Conservation (phyloP, 1,140 invertebrate species). For the Lordiphosa clarofinis region DNA sequence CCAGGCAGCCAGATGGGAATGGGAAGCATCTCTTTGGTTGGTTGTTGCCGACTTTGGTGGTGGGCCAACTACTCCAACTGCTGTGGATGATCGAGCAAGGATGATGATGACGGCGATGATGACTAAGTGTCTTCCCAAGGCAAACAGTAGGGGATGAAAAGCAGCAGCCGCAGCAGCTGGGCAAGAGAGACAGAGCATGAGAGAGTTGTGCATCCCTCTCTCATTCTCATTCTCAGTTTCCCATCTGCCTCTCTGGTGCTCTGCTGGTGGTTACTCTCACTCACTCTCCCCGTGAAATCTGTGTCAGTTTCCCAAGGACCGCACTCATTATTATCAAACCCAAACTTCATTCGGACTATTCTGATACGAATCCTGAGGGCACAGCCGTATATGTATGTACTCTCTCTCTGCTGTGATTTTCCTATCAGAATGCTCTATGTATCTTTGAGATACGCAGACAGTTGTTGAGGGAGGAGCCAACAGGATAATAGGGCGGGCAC, state of each 20-base stretch:
- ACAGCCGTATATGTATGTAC: slow-evolving; percentile 35
- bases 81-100: slow-evolving; percentile 11
- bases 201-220: slow-evolving; percentile 8
- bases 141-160: slow-evolving; percentile 63
- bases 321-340: slow-evolving; percentile 51
- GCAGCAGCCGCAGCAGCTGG: slow-evolving; percentile 18
- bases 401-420: slow-evolving; percentile 30
- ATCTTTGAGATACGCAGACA: slow-evolving; percentile 63
- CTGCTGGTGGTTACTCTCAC: slow-evolving; percentile 2
- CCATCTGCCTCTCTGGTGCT: slow-evolving; percentile 7
- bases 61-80: slow-evolving; percentile 25
- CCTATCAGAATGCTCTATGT: slow-evolving; percentile 70
- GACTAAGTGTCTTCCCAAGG: slow-evolving; percentile 37
- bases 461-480: slow-evolving; percentile 67
- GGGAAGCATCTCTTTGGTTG: slow-evolving; percentile 46
- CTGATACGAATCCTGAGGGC: slow-evolving; percentile 51
- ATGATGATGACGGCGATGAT: slow-evolving; percentile 34
- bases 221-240: slow-evolving; percentile 6
- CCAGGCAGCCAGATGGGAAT: slow-evolving; percentile 21
- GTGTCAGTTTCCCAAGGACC: slow-evolving; percentile 56
- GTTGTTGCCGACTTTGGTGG: slow-evolving; percentile 31
- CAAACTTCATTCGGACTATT: slow-evolving; percentile 29
- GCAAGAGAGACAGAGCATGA: neutral
- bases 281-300: slow-evolving; percentile 46
- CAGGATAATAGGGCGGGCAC: slow-evolving; percentile 78